Evolutionary conservation across 1,140 invertebrate species (phyloP).

Genomic region (Aphidius ervi): DNA sequence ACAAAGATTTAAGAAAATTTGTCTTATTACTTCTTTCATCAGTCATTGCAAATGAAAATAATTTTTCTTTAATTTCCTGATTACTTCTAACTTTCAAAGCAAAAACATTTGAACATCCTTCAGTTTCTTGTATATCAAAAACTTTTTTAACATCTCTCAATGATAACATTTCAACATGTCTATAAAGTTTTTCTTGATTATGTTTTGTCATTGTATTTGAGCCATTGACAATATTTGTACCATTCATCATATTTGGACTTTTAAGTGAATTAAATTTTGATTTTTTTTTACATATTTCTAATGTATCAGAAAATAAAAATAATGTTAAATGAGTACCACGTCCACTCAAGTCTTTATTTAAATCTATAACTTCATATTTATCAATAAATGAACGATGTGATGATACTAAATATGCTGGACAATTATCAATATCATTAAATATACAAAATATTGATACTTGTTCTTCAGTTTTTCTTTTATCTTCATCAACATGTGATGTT

Average conservation of each 20-base stretch:
- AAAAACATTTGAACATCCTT: constrained; percentile 85
- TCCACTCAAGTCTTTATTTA: constrained; percentile 80
- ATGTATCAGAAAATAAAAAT: constrained; percentile 89
- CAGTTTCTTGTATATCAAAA: constrained; percentile 82
- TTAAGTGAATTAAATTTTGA: constrained; percentile 71
- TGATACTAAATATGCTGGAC: constrained; percentile 87
- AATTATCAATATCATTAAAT: constrained; percentile 96
- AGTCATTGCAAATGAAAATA: constrained; percentile 81
- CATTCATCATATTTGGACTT: constrained; percentile 64
- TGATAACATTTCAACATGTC: constrained; percentile 85
- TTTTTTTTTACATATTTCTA: constrained; percentile 88
- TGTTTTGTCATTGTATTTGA: constrained; percentile 47
- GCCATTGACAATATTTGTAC: constrained; percentile 40
- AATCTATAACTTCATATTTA: constrained; percentile 83
- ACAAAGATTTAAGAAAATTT: constrained; percentile 75
- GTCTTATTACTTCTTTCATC: constrained; percentile 77
- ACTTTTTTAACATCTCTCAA: constrained; percentile 85
- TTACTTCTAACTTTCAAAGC: constrained; percentile 78
- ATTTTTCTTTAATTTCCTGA: constrained; percentile 80
- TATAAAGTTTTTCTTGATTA: constrained; percentile 75
- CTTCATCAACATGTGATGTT: constrained; percentile 95
- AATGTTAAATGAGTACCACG: constrained; percentile 83
- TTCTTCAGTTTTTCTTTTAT: constrained; percentile 91
- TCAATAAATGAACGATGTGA: constrained; percentile 85
- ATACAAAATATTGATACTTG: constrained; percentile 95